phyloP scores from a whole-genome alignment of 2,113 vertebrate genomes.

The Machaerirhynchus nigripectus region DNA sequence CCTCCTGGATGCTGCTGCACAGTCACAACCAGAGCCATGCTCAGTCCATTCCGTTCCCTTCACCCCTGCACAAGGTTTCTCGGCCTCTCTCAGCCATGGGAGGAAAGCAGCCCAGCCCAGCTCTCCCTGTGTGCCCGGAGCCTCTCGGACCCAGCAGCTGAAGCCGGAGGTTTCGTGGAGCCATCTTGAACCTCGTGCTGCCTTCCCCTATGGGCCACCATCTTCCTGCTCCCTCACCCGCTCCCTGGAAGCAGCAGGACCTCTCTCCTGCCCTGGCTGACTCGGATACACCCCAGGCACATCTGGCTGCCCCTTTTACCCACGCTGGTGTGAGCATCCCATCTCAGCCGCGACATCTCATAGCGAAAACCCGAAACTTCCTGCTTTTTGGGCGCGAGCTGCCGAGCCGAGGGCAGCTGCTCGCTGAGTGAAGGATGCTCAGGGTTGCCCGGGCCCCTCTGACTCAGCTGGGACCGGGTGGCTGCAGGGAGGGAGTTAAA shows the following conservation, averaged over 20 bases:
- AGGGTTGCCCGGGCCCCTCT: rapidly evolving
- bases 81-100: rapidly evolving
- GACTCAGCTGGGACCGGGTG: not conserved
- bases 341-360: not conserved
- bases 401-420: not conserved
- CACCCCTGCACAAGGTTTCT: rapidly evolving
- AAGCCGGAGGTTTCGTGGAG: not conserved
- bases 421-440: not conserved
- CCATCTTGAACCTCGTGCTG: not conserved
- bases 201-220: not conserved
- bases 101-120: not conserved
- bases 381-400: not conserved
- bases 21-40: rapidly evolving
- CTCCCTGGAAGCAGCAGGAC: not conserved
- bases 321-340: not conserved
- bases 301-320: not conserved
- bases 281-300: rapidly evolving
- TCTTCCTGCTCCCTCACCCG: not conserved
- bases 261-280: not conserved
- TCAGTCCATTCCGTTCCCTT: rapidly evolving
- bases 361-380: constrained; percentile 3
- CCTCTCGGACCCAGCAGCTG: not conserved
- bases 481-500: not conserved
- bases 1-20: not conserved
- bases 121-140: not conserved